Conservation (phyloP, 2,797 vertebrate genomes). For the Leptodactylus fallax region DNA sequence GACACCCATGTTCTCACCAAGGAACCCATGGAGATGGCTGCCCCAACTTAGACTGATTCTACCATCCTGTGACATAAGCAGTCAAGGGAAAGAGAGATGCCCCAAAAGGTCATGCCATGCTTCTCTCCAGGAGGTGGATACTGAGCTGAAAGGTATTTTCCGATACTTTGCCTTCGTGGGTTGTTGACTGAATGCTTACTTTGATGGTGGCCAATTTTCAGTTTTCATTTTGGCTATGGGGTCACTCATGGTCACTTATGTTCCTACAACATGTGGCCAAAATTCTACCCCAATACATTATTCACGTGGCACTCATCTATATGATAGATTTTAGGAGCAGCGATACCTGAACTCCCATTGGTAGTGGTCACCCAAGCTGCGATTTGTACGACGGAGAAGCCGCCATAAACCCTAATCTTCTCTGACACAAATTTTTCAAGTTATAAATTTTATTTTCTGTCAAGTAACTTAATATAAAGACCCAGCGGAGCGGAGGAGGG, state of each 20-base stretch:
- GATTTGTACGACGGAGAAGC: neutral
- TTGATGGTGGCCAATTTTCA: too few species aligned
- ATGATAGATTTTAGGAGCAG: neutral
- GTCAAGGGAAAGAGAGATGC: neutral
- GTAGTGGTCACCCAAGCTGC: neutral
- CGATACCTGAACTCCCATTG: neutral
- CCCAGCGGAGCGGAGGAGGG: neutral
- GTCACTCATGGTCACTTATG: neutral
- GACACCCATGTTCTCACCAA: too few species aligned
- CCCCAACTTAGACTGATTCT: too few species aligned
- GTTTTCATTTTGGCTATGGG: neutral
- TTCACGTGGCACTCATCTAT: neutral
- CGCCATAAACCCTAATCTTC: slow-evolving; percentile 2
- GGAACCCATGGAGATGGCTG: too few species aligned
- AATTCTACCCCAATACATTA: neutral
- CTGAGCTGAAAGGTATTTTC: neutral
- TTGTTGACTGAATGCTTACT: too few species aligned
- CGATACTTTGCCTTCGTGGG: too few species aligned
- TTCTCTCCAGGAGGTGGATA: neutral
- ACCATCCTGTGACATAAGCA: too few species aligned
- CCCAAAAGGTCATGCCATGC: neutral
- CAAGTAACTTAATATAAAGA: slow-evolving; percentile 45
- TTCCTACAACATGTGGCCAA: neutral
- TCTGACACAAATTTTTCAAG: neutral
- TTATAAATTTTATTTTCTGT: slow-evolving; percentile 26